A percentile compares a stretch with the other conserved stretches of the same genome.
Conservation (phyloP, 1,140 invertebrate species). For the Lordiphosa clarofinis region DNA sequence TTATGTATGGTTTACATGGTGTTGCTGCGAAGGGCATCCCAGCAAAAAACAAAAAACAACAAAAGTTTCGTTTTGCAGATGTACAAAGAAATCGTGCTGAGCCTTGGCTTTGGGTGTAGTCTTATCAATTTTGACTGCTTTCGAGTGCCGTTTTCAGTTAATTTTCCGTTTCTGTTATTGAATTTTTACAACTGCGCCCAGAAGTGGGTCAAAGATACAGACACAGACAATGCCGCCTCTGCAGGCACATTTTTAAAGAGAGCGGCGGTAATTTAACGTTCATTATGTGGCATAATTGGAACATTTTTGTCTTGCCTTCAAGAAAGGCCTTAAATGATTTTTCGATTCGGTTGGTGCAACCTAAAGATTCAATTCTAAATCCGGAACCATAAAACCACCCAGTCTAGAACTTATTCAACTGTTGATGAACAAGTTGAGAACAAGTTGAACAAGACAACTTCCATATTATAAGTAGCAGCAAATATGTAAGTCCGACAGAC, state of each 20-base stretch:
- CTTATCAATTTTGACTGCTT: constrained; percentile 62
- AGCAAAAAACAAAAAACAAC: constrained; percentile 15
- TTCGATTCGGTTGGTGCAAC: background rate
- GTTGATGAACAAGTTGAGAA: constrained; percentile 16
- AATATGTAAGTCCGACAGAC: constrained; percentile 3
- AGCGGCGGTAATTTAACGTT: constrained; percentile 50
- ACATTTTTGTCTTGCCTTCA: constrained; percentile 37
- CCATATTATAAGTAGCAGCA: background rate
- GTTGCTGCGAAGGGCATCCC: constrained; percentile 52
- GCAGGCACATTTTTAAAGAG: constrained; percentile 45
- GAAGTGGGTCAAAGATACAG: constrained; percentile 57
- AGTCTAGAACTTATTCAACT: constrained; percentile 11
- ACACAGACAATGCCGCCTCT: constrained; percentile 15
- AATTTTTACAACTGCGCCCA: constrained; percentile 64
- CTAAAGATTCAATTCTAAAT: constrained; percentile 4
- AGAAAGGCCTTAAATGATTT: constrained; percentile 21
- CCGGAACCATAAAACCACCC: constrained; percentile 3
- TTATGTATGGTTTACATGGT: constrained; percentile 8
- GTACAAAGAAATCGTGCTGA: constrained; percentile 61
- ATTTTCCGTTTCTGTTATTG: constrained; percentile 73
- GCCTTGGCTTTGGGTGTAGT: constrained; percentile 43
- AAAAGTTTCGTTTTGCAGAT: constrained; percentile 47
- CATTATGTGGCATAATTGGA: constrained; percentile 56
- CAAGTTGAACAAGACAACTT: constrained; percentile 18
- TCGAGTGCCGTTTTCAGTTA: constrained; percentile 72